These are phyloP conservation scores for Melanerpes formicivorus DNA, from an alignment of 2,113 vertebrate species.

Conservation along the genomic window DNA sequence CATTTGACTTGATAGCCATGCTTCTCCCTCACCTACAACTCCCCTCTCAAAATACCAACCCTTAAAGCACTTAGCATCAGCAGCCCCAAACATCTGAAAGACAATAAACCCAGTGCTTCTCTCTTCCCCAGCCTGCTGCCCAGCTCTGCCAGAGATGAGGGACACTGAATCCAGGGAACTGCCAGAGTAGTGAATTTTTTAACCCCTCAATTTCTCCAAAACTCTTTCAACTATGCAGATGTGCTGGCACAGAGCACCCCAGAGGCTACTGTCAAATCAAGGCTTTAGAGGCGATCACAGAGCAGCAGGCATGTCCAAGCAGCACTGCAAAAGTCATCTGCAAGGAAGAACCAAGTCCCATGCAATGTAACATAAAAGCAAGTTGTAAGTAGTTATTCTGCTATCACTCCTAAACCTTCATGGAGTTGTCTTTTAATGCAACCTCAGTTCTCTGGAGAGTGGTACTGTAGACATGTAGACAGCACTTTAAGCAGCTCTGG, in stretches of 20 bases:
- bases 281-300: not conserved
- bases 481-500: not conserved
- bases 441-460: not conserved
- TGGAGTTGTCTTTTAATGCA: not conserved
- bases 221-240: not conserved
- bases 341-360: not conserved
- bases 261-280: slow-evolving; percentile 20
- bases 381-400: not conserved
- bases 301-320: not conserved
- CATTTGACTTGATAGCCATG: not conserved
- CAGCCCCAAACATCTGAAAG: not conserved
- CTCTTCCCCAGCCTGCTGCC: not conserved
- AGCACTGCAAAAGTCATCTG: not conserved
- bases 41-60: not conserved
- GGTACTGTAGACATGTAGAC: not conserved
- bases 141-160: not conserved
- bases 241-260: not conserved
- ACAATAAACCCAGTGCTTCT: not conserved
- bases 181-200: not conserved
- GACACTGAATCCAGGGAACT: not conserved
- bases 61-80: not conserved
- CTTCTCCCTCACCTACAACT: not conserved
- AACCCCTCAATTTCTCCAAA: not conserved
- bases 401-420: not conserved
- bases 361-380: not conserved